Conservation (phyloP, 1,140 invertebrate species). For the Procambarus virginalis region DNA sequence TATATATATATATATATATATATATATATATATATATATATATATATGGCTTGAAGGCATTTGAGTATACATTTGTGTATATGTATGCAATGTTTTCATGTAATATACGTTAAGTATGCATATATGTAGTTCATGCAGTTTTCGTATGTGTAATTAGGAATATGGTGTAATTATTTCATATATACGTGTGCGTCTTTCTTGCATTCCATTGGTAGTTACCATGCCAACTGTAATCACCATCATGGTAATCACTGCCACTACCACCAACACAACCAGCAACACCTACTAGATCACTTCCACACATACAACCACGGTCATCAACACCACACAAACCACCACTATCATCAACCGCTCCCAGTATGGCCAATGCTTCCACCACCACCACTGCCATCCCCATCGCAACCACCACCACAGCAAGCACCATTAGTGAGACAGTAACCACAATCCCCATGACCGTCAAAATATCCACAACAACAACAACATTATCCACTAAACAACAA, state of each 20-base stretch:
- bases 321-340: background rate
- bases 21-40: too few species aligned
- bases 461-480: background rate
- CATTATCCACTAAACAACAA: background rate
- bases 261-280: background rate
- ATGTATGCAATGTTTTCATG: too few species aligned
- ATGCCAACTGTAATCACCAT: background rate
- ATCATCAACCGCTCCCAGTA: too few species aligned
- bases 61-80: too few species aligned
- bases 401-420: background rate
- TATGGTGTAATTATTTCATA: too few species aligned
- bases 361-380: background rate
- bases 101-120: too few species aligned
- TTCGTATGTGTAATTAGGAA: too few species aligned
- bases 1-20: too few species aligned
- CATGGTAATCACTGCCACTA: background rate
- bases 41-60: too few species aligned
- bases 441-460: background rate
- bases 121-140: too few species aligned
- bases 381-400: background rate
- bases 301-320: background rate
- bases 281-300: background rate
- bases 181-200: too few species aligned
- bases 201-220: too few species aligned
- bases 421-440: background rate